Conservation (phyloP, 2,797 vertebrate species). For the Sorex maritimensis region DNA sequence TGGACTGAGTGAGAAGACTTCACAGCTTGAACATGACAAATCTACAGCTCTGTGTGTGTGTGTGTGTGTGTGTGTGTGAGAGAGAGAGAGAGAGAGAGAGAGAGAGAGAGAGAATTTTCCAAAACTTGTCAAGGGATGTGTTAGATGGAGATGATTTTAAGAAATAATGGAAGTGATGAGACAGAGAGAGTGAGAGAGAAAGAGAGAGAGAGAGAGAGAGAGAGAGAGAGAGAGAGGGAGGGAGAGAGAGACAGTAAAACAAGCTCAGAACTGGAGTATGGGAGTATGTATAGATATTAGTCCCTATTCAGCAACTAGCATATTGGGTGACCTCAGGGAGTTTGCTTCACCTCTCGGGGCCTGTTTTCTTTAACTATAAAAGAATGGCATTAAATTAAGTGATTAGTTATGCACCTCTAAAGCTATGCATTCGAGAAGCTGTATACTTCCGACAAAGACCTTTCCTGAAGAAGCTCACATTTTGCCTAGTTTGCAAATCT, state of each 20-base stretch:
- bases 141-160: not conserved
- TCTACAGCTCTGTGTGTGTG: not conserved
- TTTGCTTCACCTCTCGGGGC: not conserved
- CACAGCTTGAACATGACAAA: not conserved
- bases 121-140: not conserved
- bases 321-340: not conserved
- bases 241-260: too few species aligned
- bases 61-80: too few species aligned
- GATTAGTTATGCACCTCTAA: not conserved
- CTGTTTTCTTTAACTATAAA: not conserved
- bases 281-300: accelerated
- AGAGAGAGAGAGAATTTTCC: too few species aligned
- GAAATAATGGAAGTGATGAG: not conserved
- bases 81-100: too few species aligned
- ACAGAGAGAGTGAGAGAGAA: too few species aligned
- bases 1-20: not conserved
- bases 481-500: slow-evolving; percentile 35
- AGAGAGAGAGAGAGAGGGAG: too few species aligned
- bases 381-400: not conserved
- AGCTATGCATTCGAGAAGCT: not conserved
- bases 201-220: too few species aligned
- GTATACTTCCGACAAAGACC: not conserved
- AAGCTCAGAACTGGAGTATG: not conserved
- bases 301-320: not conserved
- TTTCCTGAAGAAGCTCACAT: not conserved